Conservation (phyloP, 2,113 vertebrate species). For the Diphyllodes magnificus region DNA sequence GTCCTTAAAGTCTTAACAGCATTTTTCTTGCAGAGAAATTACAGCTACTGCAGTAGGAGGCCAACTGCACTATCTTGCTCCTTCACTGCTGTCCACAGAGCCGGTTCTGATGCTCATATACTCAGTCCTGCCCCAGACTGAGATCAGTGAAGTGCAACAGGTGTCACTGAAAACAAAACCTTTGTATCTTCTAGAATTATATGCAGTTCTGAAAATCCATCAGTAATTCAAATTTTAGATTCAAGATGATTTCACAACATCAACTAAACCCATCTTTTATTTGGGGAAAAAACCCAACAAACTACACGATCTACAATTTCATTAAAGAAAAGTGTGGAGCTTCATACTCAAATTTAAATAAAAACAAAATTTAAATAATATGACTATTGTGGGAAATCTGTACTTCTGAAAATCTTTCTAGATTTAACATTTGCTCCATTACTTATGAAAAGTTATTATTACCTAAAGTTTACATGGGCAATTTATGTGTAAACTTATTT, state of each 20-base stretch:
- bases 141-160: background rate
- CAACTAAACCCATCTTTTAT: background rate
- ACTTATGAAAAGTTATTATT: background rate
- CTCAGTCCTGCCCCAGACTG: background rate
- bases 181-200: background rate
- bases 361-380: background rate
- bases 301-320: background rate
- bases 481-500: background rate
- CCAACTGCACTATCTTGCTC: background rate
- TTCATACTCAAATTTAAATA: background rate
- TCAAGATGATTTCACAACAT: background rate
- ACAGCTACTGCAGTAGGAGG: background rate
- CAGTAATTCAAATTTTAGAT: background rate
- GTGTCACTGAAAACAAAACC: background rate
- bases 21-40: background rate
- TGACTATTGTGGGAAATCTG: background rate
- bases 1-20: accelerated
- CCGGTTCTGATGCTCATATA: background rate
- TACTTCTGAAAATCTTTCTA: background rate
- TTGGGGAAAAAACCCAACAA: background rate
- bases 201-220: background rate
- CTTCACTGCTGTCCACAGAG: background rate
- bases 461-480: background rate
- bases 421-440: background rate
- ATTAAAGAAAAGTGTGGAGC: background rate